A percentile compares a stretch with the other conserved stretches of the same genome.
Evolutionary conservation across 2,797 vertebrate genomes (phyloP).

Genomic region (Thalassophryne amazonica): DNA sequence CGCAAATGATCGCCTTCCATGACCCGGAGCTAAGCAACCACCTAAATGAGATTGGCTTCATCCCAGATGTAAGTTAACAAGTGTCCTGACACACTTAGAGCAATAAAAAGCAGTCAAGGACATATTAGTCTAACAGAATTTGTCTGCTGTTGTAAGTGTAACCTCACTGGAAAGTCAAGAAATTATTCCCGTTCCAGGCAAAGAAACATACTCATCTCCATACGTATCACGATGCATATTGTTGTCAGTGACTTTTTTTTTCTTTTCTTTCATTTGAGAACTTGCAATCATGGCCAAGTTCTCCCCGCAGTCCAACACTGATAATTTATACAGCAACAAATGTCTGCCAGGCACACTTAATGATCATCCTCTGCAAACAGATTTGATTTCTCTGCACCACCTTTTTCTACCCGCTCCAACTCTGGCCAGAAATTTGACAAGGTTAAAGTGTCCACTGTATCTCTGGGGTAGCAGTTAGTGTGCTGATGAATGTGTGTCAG

Average conservation of each 20-base stretch:
- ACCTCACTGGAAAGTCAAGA: slow-evolving; percentile 24
- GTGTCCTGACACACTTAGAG: slow-evolving; percentile 6
- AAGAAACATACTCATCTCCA: slow-evolving; percentile 27
- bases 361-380: slow-evolving; percentile 52
- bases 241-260: slow-evolving; percentile 44
- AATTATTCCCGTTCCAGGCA: slow-evolving; percentile 13
- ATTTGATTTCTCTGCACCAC: slow-evolving; percentile 35
- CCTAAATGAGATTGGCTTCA: slow-evolving; percentile 98
- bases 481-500: slow-evolving; percentile 59
- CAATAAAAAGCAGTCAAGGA: slow-evolving; percentile 4
- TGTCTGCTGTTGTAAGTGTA: slow-evolving; percentile 20
- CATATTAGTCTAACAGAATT: not conserved
- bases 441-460: slow-evolving; percentile 53
- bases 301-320: slow-evolving; percentile 41
- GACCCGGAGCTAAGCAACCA: slow-evolving; percentile 98
- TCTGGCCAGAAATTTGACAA: slow-evolving; percentile 52
- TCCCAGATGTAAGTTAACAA: slow-evolving; percentile 92
- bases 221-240: slow-evolving; percentile 26
- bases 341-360: slow-evolving; percentile 58
- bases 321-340: slow-evolving; percentile 63
- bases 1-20: slow-evolving; percentile 98
- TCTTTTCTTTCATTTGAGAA: slow-evolving; percentile 19
- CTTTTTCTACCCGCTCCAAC: slow-evolving; percentile 26
- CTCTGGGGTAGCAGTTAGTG: slow-evolving; percentile 47
- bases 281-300: slow-evolving; percentile 56